Evolutionary conservation across 2,888 invertebrate genomes (phyloP).

Genomic region (Ceramica pisi): DNA sequence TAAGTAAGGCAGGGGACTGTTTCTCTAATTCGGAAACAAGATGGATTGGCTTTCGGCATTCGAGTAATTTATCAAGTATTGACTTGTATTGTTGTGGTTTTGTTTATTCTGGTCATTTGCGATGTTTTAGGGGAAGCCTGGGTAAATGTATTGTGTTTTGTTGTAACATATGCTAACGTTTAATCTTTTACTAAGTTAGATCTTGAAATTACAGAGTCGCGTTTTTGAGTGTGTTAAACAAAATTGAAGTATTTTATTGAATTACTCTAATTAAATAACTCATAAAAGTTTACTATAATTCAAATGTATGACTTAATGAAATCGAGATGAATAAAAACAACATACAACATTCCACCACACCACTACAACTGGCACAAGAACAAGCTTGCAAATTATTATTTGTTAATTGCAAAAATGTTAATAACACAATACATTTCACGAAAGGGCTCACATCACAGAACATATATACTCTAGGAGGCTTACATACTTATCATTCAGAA

Average conservation of each 20-base stretch:
- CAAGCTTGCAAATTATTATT: neutral
- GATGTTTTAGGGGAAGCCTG: conserved; percentile 42
- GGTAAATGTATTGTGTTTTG: conserved; percentile 36
- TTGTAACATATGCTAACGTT: conserved; percentile 20
- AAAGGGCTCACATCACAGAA: too few relatives aligned
- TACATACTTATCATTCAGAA: neutral
- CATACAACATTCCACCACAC: neutral
- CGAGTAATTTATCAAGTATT: conserved; percentile 82
- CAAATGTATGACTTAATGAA: too few relatives aligned
- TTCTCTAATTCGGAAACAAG: conserved; percentile 81
- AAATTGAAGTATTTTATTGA: neutral
- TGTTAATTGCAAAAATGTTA: neutral
- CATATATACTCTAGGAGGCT: neutral
- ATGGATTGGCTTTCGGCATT: conserved; percentile 77
- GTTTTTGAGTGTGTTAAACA: neutral
- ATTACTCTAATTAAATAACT: neutral
- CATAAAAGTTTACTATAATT: neutral
- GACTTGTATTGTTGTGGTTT: conserved; percentile 74
- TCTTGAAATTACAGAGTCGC: neutral
- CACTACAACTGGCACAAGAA: neutral
- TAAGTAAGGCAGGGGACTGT: conserved; percentile 70
- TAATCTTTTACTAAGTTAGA: neutral
- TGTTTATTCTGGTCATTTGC: conserved; percentile 70
- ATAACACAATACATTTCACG: too few relatives aligned
- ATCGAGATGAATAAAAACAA: too few relatives aligned